These are phyloP conservation scores for Eupeodes luniger DNA, from an alignment of 2,888 invertebrate genomes.

Conservation along the genomic window DNA sequence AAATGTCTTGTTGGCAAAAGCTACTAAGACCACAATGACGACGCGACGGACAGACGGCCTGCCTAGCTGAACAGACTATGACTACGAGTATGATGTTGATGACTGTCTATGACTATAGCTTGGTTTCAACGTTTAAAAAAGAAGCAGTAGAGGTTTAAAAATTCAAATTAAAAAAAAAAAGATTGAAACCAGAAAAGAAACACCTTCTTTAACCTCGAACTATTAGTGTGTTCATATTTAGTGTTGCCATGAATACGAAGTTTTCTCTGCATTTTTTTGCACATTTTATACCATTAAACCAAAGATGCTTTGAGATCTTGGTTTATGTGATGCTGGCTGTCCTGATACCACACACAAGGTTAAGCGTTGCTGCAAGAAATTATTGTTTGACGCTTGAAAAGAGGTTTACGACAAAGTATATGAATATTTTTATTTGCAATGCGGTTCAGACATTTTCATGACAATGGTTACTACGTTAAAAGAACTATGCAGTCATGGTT, in stretches of 20 bases:
- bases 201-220: slow-evolving; percentile 60
- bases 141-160: slow-evolving; percentile 36
- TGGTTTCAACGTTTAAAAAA: slow-evolving; percentile 32
- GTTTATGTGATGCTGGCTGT: too few species aligned
- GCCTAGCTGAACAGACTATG: slow-evolving; percentile 14
- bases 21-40: slow-evolving; percentile 26
- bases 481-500: too few species aligned
- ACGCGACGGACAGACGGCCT: slow-evolving; percentile 9
- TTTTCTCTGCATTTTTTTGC: neutral
- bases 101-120: slow-evolving; percentile 16
- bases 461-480: too few species aligned
- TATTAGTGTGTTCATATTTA: slow-evolving; percentile 13
- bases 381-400: too few species aligned
- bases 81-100: slow-evolving; percentile 11
- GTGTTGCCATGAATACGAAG: slow-evolving; percentile 21
- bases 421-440: too few species aligned
- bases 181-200: slow-evolving; percentile 36
- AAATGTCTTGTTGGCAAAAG: slow-evolving; percentile 71
- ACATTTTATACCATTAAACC: neutral
- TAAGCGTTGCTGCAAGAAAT: too few species aligned
- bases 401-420: too few species aligned
- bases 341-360: too few species aligned
- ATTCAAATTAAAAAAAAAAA: slow-evolving; percentile 23
- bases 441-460: too few species aligned
- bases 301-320: neutral